Evolutionary conservation across 2,797 vertebrate species (phyloP).

Genomic region (Lepilemur ruficaudatus): DNA sequence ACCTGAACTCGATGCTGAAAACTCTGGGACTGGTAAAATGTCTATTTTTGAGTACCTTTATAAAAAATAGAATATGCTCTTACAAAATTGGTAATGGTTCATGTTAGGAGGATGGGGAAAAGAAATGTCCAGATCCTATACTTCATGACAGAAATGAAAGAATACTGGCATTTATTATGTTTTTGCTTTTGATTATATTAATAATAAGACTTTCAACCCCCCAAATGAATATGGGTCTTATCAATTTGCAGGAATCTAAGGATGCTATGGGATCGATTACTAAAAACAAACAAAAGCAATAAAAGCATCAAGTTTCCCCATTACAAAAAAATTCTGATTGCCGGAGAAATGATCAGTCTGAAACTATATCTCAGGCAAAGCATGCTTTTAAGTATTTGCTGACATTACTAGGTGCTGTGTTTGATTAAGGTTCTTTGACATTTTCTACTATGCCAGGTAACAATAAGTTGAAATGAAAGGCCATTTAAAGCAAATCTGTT

Average conservation of each 20-base stretch:
- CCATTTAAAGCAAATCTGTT: not conserved
- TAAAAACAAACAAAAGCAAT: not conserved
- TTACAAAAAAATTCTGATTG: not conserved
- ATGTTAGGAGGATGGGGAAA: not conserved
- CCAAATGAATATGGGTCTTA: not conserved
- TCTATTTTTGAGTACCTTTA: not conserved
- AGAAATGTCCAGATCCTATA: not conserved
- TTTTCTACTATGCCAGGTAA: not conserved
- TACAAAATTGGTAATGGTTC: not conserved
- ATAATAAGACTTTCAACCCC: not conserved
- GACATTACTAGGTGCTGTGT: not conserved
- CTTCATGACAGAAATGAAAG: not conserved
- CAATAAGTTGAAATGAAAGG: not conserved
- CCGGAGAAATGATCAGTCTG: not conserved
- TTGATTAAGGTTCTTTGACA: not conserved
- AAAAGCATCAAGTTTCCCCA: not conserved
- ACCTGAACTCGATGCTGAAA: not conserved
- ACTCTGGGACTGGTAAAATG: not conserved
- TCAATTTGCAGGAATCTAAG: not conserved
- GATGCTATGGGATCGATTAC: not conserved
- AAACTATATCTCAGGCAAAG: not conserved
- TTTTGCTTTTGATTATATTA: not conserved
- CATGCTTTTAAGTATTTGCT: not conserved
- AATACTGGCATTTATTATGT: not conserved
- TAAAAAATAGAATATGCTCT: not conserved